Evolutionary conservation across 2,888 invertebrate species (phyloP).

Genomic region (Pterostichus madidus): DNA sequence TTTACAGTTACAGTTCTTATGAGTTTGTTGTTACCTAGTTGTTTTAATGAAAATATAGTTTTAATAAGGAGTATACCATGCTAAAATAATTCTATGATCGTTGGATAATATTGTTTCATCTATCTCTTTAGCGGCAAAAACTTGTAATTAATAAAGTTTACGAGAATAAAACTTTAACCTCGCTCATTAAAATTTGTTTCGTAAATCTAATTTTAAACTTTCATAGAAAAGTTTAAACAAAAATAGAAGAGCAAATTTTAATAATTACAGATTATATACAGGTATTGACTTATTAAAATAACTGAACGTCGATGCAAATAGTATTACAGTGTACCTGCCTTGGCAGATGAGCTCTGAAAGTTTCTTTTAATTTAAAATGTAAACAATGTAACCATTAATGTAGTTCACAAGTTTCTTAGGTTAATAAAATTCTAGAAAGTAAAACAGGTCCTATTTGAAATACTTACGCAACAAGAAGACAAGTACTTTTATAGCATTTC

Average conservation of each 20-base stretch:
- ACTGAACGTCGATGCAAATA: conserved; percentile 10
- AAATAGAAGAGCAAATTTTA: conserved; percentile 17
- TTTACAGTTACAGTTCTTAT: not conserved
- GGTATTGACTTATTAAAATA: not conserved
- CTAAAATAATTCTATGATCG: conserved; percentile 16
- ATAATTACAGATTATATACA: not conserved
- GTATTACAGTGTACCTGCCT: conserved; percentile 52
- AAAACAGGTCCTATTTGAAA: conserved; percentile 49
- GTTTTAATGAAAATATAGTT: conserved; percentile 22
- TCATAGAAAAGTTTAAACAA: conserved; percentile 40
- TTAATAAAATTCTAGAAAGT: conserved; percentile 66
- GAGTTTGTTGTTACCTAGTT: conserved; percentile 12
- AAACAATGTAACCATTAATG: conserved; percentile 60
- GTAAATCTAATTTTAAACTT: conserved; percentile 33
- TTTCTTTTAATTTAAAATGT: conserved; percentile 65
- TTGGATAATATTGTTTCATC: conserved; percentile 13
- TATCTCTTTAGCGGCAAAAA: conserved; percentile 26
- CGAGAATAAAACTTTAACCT: conserved; percentile 42
- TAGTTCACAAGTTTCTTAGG: conserved; percentile 63
- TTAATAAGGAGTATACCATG: conserved; percentile 4
- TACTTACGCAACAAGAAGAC: conserved; percentile 53
- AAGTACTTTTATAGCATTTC: conserved; percentile 21
- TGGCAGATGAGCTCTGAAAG: conserved; percentile 48
- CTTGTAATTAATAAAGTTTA: conserved; percentile 40
- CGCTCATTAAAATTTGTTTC: conserved; percentile 43